Base-by-base conservation (phyloP, 2,888 invertebrate genomes). In the Lapara coniferarum region DNA sequence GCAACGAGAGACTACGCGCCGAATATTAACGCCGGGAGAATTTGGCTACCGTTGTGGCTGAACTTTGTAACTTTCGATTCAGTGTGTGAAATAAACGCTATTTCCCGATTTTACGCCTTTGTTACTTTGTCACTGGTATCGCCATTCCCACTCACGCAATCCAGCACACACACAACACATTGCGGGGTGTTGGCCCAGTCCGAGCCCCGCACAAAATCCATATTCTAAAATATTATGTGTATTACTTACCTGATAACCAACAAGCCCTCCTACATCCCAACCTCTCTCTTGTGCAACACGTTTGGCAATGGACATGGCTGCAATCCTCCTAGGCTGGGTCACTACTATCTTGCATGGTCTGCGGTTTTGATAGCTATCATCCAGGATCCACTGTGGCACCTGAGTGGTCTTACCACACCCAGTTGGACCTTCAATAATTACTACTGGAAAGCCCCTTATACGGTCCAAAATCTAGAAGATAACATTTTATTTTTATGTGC, bases 361-460 rank as follows among this genome's bases (percentile, higher is more conserved):
- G 37, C 95, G 94, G 44, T 94, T 94, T 66, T 95, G 91, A 69
- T 94, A 95, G 74, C 95, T 95, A 76, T 96, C 95, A 77, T 99
- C 98, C n/a, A 99, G 89, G 74, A 99, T 97, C 91, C 96, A 98
- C 85, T 99, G 99, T 0, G 99, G 98, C 0, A 98, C 97, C 89
- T 97, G 97, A 16, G 94, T 94, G 5, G 98, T 98, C 89, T 98
- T 98, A 19, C 99, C 99, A 86, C 98, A 98, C 0, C 99, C 99
- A 0, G 99, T 99, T 0, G 97, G 96, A 0, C 99, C 99, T 89
- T 98, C 96, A 59, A 99, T 95, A 13, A 99, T 95, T 0, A 97
- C 95, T 0, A 98, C 97, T 68, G 96, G 95, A 84, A 96, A 96
- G 0, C 94, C 92, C 19, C 94, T 91, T 12, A 99, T 95, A 66